Conservation (phyloP, 2,113 vertebrate species). For the Psittacara wagleri region DNA sequence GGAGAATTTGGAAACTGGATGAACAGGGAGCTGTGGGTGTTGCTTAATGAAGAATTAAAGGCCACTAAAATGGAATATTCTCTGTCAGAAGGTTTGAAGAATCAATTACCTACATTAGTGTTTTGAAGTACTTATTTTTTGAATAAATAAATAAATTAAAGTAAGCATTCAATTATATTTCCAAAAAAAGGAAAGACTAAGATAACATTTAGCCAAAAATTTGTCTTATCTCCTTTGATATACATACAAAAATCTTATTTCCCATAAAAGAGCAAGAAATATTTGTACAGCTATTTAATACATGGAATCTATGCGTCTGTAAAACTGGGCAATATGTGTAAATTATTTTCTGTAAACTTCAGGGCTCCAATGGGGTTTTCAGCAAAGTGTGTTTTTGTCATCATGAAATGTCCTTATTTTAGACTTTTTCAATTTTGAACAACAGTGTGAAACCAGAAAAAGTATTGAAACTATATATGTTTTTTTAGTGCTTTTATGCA, state of each 20-base stretch:
- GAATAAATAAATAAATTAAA: neutral
- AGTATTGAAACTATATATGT: neutral
- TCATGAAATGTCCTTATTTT: neutral
- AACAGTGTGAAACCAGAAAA: neutral
- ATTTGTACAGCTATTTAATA: neutral
- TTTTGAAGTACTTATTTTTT: neutral
- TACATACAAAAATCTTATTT: neutral
- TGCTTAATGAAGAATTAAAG: neutral
- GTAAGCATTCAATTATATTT: neutral
- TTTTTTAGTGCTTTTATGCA: neutral
- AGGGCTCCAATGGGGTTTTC: neutral
- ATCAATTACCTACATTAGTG: neutral
- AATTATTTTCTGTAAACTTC: neutral
- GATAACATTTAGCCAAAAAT: neutral
- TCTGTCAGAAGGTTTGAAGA: neutral
- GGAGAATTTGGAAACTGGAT: neutral
- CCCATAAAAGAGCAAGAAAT: neutral
- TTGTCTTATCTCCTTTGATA: neutral
- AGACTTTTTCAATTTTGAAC: neutral
- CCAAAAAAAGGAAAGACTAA: neutral
- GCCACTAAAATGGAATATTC: neutral
- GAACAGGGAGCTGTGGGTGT: accelerated
- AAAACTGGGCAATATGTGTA: neutral
- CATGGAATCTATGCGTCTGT: neutral
- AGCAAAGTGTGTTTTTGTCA: neutral